Conservation (phyloP, 1,140 invertebrate species). For the Platyura marginata region DNA sequence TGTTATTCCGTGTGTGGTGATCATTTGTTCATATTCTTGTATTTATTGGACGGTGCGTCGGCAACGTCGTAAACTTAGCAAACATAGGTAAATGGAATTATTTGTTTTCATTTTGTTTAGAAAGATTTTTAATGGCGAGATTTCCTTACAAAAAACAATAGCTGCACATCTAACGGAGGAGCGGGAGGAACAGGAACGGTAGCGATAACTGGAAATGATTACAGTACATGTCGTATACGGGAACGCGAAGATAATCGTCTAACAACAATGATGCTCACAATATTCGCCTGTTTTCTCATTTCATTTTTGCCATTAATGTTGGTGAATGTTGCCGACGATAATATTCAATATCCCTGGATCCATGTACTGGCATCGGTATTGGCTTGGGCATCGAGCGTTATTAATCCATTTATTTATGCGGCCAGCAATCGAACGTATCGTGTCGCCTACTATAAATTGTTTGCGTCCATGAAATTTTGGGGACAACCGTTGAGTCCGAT, state of each 20-base stretch:
- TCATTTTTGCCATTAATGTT: slow-evolving; percentile 75
- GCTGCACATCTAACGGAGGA: too few species aligned
- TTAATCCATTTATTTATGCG: slow-evolving; percentile 77
- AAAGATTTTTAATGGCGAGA: too few species aligned
- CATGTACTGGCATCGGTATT: slow-evolving; percentile 65
- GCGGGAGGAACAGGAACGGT: too few species aligned
- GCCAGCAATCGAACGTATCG: slow-evolving; percentile 65
- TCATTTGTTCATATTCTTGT: slow-evolving; percentile 65
- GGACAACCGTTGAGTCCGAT: slow-evolving; percentile 21
- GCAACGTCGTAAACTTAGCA: slow-evolving; percentile 43
- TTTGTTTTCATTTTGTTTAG: too few species aligned
- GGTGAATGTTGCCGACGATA: slow-evolving; percentile 65
- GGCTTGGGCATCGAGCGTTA: slow-evolving; percentile 69
- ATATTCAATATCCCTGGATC: slow-evolving; percentile 44
- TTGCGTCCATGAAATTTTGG: slow-evolving; percentile 20
- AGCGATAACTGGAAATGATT: neutral
- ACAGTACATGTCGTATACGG: slow-evolving; percentile 6
- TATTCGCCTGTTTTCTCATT: slow-evolving; percentile 65
- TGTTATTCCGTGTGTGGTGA: slow-evolving; percentile 59
- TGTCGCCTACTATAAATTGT: slow-evolving; percentile 20
- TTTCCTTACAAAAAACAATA: too few species aligned
- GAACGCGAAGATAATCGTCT: slow-evolving; percentile 50
- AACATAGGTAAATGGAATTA: too few species aligned
- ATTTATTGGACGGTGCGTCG: slow-evolving; percentile 62
- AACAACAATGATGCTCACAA: slow-evolving; percentile 66